Conservation (phyloP, 92 coral and sea anemone species). For the Micromussa lordhowensis region DNA sequence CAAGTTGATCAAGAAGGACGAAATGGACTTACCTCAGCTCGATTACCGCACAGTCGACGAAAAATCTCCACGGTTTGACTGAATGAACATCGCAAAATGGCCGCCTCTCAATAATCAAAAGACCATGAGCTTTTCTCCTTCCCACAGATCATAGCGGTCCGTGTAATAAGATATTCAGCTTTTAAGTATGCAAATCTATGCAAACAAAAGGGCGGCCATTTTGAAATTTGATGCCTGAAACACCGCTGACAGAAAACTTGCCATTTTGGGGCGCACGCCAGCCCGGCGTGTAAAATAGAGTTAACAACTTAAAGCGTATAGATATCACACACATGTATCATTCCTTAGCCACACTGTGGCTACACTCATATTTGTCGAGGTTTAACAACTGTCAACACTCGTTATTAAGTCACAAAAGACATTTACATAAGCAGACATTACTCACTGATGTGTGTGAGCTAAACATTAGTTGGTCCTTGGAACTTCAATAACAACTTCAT, state of each 20-base stretch:
- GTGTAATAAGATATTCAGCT: constrained; percentile 26
- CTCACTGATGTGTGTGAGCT: too few relatives aligned
- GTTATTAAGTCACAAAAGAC: too few relatives aligned
- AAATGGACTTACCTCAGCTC: neutral
- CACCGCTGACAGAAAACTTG: constrained; percentile 50
- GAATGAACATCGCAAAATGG: constrained; percentile 30
- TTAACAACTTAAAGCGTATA: too few relatives aligned
- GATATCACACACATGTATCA: too few relatives aligned
- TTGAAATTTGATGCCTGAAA: constrained; percentile 26
- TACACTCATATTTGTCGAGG: too few relatives aligned
- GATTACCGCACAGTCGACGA: neutral
- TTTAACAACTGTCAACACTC: too few relatives aligned
- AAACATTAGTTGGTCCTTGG: too few relatives aligned
- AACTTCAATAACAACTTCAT: too few relatives aligned
- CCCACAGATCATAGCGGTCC: constrained; percentile 44
- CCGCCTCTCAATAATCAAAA: constrained; percentile 22
- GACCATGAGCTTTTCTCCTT: constrained; percentile 43
- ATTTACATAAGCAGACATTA: too few relatives aligned
- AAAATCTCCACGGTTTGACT: neutral
- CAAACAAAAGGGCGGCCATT: constrained; percentile 48
- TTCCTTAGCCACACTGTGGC: too few relatives aligned
- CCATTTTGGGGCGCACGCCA: too few relatives aligned
- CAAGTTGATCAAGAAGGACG: neutral
- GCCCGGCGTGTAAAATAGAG: too few relatives aligned
- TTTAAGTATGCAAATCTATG: constrained; percentile 6